These are phyloP conservation scores for Heliangelus exortis DNA, from an alignment of 2,797 vertebrate species.

Conservation along the genomic window DNA sequence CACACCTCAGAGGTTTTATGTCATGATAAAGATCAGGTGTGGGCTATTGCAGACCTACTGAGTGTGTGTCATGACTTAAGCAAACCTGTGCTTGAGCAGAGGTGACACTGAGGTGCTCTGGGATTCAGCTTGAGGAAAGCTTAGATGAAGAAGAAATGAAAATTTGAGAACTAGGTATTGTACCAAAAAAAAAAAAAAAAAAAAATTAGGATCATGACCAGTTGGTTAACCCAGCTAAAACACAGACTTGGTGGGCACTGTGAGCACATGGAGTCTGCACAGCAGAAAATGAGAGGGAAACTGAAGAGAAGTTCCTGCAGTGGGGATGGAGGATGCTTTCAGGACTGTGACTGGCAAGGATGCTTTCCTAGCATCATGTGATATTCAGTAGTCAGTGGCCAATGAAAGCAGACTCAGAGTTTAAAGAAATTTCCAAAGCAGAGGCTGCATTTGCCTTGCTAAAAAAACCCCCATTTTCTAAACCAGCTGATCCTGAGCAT, in stretches of 20 bases:
- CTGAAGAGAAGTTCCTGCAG: neutral
- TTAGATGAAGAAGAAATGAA: neutral
- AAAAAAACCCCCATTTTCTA: neutral
- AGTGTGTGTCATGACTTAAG: neutral
- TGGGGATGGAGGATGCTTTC: neutral
- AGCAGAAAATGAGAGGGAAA: neutral
- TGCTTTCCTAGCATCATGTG: neutral
- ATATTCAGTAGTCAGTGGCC: neutral
- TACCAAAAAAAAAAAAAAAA: neutral
- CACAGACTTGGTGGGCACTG: neutral
- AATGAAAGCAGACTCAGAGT: neutral
- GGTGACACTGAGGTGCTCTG: neutral
- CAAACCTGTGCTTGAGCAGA: neutral
- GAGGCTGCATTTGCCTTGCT: neutral
- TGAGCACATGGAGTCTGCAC: neutral
- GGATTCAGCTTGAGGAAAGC: neutral
- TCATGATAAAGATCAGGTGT: fast-evolving
- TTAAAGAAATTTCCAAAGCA: neutral
- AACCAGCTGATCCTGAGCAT: neutral
- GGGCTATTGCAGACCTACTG: neutral
- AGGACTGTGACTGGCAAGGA: neutral
- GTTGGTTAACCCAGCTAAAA: neutral
- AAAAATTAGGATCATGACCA: neutral
- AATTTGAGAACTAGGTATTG: neutral
- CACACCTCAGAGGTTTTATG: neutral